These are phyloP conservation scores for Phalanger gymnotis DNA, from an alignment of 2,797 vertebrate species.

Conservation along the genomic window DNA sequence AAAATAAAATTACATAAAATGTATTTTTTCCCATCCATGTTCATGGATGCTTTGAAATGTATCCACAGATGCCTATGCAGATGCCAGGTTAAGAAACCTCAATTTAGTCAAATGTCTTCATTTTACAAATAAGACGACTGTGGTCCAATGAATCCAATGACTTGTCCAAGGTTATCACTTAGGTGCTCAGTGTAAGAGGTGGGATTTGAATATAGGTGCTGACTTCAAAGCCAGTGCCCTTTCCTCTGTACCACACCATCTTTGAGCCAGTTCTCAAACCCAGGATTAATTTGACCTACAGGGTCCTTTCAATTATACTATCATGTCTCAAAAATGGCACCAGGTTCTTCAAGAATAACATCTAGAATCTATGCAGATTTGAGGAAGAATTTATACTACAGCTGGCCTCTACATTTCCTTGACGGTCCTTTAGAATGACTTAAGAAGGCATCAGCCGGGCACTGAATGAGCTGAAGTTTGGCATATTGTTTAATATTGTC, in stretches of 20 bases:
- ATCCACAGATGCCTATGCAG: not conserved
- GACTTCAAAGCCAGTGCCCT: not conserved
- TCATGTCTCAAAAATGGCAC: not conserved
- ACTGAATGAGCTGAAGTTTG: not conserved
- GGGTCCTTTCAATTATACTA: not conserved
- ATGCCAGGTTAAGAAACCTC: not conserved
- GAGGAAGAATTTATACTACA: not conserved
- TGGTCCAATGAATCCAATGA: not conserved
- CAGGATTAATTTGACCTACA: not conserved
- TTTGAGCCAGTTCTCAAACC: not conserved
- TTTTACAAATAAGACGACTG: not conserved
- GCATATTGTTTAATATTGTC: not conserved
- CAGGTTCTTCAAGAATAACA: not conserved
- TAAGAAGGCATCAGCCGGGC: not conserved
- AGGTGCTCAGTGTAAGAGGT: not conserved
- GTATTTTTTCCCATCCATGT: not conserved
- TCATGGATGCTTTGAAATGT: not conserved
- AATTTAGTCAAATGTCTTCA: not conserved
- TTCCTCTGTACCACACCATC: not conserved
- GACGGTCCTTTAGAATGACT: not conserved
- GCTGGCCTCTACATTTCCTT: not conserved
- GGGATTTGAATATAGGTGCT: not conserved
- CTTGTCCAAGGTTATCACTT: not conserved
- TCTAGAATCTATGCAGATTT: not conserved
- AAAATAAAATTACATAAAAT: not conserved